Evolutionary conservation across 2,797 vertebrate genomes (phyloP).

Genomic region (Lagodon rhomboides): DNA sequence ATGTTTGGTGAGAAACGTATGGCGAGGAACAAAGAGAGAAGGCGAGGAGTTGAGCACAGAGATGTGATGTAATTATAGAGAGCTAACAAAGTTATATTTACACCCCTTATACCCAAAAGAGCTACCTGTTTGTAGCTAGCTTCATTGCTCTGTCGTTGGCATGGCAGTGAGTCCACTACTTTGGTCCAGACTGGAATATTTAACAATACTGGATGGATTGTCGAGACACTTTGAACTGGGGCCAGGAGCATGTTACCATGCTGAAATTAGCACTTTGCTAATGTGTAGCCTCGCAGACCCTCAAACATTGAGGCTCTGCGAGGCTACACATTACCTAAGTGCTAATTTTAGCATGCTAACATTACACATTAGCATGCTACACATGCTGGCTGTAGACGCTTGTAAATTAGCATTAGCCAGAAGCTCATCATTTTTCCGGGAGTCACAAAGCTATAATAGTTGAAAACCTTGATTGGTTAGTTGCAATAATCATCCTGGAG

Average conservation of each 20-base stretch:
- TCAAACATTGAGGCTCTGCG: too few relatives aligned
- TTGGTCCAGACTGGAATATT: neutral
- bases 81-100: conserved; percentile 21
- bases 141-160: neutral
- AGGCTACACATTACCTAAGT: too few relatives aligned
- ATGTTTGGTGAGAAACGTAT: conserved; percentile 27
- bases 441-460: too few relatives aligned
- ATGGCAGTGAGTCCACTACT: neutral
- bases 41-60: conserved; percentile 13
- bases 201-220: neutral
- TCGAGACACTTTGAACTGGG: too few relatives aligned
- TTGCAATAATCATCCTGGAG: too few relatives aligned
- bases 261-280: neutral
- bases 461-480: too few relatives aligned
- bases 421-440: neutral
- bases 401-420: neutral
- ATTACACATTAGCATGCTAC: neutral
- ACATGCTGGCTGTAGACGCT: neutral
- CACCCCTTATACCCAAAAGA: neutral
- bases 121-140: neutral
- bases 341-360: too few relatives aligned
- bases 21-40: conserved; percentile 21
- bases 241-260: neutral
- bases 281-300: too few relatives aligned
- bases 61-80: conserved; percentile 19